phyloP scores from a whole-genome alignment of 2,113 vertebrate genomes.

The Isurus oxyrinchus region DNA sequence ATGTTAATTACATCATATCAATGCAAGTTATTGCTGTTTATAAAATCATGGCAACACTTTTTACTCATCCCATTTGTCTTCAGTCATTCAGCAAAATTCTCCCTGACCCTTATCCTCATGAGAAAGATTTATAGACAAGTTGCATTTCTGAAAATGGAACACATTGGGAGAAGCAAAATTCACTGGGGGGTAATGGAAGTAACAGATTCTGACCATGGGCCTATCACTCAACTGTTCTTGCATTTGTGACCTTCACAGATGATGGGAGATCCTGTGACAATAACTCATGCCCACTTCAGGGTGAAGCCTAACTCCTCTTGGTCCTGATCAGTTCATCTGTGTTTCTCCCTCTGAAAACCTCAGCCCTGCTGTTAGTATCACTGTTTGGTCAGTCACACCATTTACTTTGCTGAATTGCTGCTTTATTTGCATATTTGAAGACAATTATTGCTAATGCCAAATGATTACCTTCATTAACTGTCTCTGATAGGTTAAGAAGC shows the following conservation, averaged over 20 bases:
- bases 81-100: background rate
- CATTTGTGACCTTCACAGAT: too few relatives aligned
- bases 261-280: background rate
- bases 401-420: background rate
- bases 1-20: background rate
- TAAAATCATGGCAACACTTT: background rate
- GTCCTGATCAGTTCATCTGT: background rate
- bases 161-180: too few relatives aligned
- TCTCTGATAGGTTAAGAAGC: background rate
- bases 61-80: background rate
- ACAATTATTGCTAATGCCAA: background rate
- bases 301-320: background rate
- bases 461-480: background rate
- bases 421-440: background rate
- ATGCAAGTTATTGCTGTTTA: background rate
- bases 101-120: background rate
- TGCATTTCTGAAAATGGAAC: background rate
- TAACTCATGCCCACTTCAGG: too few relatives aligned
- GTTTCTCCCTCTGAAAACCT: background rate
- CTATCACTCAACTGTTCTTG: too few relatives aligned
- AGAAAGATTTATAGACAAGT: background rate
- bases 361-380: background rate
- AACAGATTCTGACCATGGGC: background rate
- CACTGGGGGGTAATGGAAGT: background rate
- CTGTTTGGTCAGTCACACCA: background rate